phyloP scores from a whole-genome alignment of 2,888 invertebrate genomes.

The Eristalinus aeneus region DNA sequence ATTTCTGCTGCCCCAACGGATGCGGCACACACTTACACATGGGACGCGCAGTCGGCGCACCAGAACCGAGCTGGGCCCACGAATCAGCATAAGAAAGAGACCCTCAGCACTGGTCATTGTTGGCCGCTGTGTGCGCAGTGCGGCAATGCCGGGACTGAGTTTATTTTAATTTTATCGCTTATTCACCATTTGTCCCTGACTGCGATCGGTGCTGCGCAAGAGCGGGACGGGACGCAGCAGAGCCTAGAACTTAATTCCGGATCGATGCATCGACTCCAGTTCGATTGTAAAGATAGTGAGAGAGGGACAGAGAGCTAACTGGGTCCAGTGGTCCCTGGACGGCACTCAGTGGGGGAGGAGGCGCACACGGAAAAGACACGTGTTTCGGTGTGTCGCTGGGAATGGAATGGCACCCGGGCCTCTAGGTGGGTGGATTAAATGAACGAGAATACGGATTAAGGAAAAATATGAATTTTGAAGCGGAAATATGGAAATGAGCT shows the following conservation, averaged over 20 bases:
- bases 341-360: background rate
- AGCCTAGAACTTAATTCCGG: slow-evolving; percentile 59
- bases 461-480: slow-evolving; percentile 33
- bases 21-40: background rate
- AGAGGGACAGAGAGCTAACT: slow-evolving; percentile 56
- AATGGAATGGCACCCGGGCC: slow-evolving; percentile 13
- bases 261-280: slow-evolving; percentile 40
- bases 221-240: slow-evolving; percentile 2
- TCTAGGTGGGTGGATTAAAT: slow-evolving; percentile 61
- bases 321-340: slow-evolving; percentile 38
- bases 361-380: slow-evolving; percentile 39
- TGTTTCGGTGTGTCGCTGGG: slow-evolving; percentile 38
- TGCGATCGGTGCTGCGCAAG: background rate
- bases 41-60: background rate
- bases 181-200: slow-evolving; percentile 51
- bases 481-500: background rate
- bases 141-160: slow-evolving; percentile 28
- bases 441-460: slow-evolving; percentile 38
- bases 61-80: background rate
- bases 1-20: slow-evolving; percentile 32
- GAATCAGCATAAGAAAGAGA: slow-evolving; percentile 47
- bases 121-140: background rate
- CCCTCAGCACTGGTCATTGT: slow-evolving; percentile 11
- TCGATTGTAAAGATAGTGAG: slow-evolving; percentile 66
- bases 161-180: slow-evolving; percentile 67